These are phyloP conservation scores for Ophthalmolycus amberensis DNA, from an alignment of 2,113 vertebrate genomes.

Conservation along the genomic window DNA sequence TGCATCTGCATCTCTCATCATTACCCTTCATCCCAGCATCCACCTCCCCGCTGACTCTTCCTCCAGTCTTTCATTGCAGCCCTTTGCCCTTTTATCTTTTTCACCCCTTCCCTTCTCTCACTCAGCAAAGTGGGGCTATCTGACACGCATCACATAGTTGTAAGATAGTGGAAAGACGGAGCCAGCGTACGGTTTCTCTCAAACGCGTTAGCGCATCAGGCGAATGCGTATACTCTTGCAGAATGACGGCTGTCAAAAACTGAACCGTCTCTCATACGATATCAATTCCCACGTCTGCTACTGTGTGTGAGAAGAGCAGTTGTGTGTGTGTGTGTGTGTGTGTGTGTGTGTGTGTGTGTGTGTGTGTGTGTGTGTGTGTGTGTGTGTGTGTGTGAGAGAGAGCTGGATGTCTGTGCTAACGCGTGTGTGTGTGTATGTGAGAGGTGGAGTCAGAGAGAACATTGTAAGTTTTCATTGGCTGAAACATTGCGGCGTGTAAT, in stretches of 20 bases:
- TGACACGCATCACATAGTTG: slow-evolving; percentile 13
- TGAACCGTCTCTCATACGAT: slow-evolving; percentile 42
- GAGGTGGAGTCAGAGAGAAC: slow-evolving; percentile 64
- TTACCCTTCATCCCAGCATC: slow-evolving; percentile 32
- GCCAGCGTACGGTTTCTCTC: slow-evolving; percentile 25
- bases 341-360: slow-evolving; percentile 37
- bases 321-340: slow-evolving; percentile 49
- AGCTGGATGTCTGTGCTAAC: no score
- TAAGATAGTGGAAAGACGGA: slow-evolving; percentile 25
- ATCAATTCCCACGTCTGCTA: slow-evolving; percentile 57
- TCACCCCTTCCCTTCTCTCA: slow-evolving; percentile 24
- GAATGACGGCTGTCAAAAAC: slow-evolving; percentile 65
- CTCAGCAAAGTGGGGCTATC: slow-evolving; percentile 26
- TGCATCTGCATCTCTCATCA: slow-evolving; percentile 39
- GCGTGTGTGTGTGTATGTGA: slow-evolving; percentile 45
- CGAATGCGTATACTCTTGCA: slow-evolving; percentile 48
- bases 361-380: slow-evolving; percentile 55
- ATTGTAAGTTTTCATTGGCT: slow-evolving; percentile 79
- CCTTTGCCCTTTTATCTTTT: slow-evolving; percentile 28
- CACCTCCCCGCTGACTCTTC: slow-evolving; percentile 24
- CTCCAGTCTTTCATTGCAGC: slow-evolving; percentile 24
- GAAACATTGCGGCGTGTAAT: slow-evolving; percentile 67
- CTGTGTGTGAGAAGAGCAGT: slow-evolving; percentile 55
- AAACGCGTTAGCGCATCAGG: slow-evolving; percentile 8
- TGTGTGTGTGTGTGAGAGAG: slow-evolving; percentile 40